Evolutionary conservation across 2,888 invertebrate genomes (phyloP), one percentile per base, ranked within the genome.

Genomic region (Nomada fucata): DNA sequence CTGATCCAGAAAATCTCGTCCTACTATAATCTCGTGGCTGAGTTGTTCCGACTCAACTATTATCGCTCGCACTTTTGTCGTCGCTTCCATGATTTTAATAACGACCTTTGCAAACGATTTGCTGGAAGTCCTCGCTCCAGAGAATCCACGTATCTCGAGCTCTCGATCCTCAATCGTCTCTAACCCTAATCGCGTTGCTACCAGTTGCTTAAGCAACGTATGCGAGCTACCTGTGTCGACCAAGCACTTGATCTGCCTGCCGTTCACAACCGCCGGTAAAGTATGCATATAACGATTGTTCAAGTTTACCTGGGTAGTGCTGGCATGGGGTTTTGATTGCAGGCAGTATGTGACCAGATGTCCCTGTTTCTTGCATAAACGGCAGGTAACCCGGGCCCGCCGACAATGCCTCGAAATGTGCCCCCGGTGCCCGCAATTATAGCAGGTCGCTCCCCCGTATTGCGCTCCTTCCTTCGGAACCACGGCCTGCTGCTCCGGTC

Each of bases 81-180:
- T 11, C 9, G 50, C 50, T 50, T 50, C 50, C 50, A 50, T 50
- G 15, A 67, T 65, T 70, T 26, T 42, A 42, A 44, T 52, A n/a
- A 65, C 47, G 44, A 5, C 0, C 29, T 29, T 7, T 5, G 29
- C 29, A 29, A 29, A 29, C 0, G 29, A 29, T 5, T 52, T 52
- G n/a, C 52, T 52, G n/a, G 9, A 7, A 13, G n/a, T n/a, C 13
- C n/a, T n/a, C 7, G 52, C 52, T n/a, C 52, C 52, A 2, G 15
- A 7, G 0, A 52, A 52, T 52, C 52, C 18, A 11, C 52, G 18
- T 11, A 52, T n/a, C n/a, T 50, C 50, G 4, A 13, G 5, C n/a
- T 52, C 52, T 18, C 15, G 50, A 52, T 5, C 52, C n/a, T 52
- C 1, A 2, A 52, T 52, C 52, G n/a, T 52, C 0, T 18, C 18